Evolutionary conservation across 2,113 vertebrate genomes (phyloP).

Genomic region (Balaeniceps rex): DNA sequence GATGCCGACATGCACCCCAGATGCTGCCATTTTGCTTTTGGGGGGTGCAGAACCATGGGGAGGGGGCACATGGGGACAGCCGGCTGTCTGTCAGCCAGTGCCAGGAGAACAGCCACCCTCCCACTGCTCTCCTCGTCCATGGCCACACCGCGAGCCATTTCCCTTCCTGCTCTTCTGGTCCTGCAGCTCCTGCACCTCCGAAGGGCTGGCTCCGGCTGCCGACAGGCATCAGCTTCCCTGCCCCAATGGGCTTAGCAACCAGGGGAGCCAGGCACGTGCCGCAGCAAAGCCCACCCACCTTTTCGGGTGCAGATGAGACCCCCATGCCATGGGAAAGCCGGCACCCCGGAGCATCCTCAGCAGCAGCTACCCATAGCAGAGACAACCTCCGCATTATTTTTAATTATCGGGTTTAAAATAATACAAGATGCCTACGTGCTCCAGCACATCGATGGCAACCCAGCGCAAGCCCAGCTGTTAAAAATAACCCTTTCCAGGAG

Average conservation of each 20-base stretch:
- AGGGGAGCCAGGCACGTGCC: rapidly evolving
- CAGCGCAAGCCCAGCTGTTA: neutral
- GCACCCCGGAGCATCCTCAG: neutral
- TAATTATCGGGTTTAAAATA: neutral
- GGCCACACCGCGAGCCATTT: neutral
- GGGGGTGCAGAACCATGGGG: rapidly evolving
- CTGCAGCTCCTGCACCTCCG: neutral
- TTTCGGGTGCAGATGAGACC: rapidly evolving
- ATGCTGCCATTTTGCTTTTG: neutral
- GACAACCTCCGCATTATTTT: neutral
- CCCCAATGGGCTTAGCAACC: neutral
- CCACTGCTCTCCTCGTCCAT: neutral
- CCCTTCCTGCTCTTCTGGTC: neutral
- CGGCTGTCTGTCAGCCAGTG: neutral
- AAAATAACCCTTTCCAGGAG: slow-evolving; percentile 15
- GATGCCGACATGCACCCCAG: rapidly evolving
- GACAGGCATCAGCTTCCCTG: neutral
- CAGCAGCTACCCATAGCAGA: neutral
- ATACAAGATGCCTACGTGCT: neutral
- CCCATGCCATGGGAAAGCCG: rapidly evolving
- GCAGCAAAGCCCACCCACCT: neutral
- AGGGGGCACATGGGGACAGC: neutral
- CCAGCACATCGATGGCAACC: neutral
- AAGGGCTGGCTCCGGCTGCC: neutral
- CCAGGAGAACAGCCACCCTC: neutral